These are phyloP conservation scores for Dasyprocta punctata DNA, from an alignment of 2,113 vertebrate species.

Conservation along the genomic window DNA sequence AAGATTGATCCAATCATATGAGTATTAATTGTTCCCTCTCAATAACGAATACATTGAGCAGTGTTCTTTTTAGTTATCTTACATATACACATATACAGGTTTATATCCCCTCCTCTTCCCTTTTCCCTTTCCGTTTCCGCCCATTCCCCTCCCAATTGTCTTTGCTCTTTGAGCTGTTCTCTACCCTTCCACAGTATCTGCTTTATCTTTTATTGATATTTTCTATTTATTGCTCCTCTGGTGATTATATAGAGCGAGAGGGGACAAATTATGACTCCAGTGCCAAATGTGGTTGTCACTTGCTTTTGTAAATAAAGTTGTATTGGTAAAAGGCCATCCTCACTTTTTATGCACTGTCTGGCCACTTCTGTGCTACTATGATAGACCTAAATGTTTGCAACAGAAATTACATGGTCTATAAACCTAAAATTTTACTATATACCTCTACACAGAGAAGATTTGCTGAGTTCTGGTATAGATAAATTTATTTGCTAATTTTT, in stretches of 20 bases:
- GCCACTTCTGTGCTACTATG: rapidly evolving
- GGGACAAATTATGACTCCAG: not conserved
- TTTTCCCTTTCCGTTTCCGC: no score
- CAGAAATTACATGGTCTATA: not conserved
- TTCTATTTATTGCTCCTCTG: not conserved
- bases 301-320: slow-evolving; percentile 32
- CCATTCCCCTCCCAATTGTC: no score
- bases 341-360: not conserved
- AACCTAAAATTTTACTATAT: not conserved
- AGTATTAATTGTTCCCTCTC: no score
- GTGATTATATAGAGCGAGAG: not conserved
- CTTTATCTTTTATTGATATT: not conserved
- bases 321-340: not conserved
- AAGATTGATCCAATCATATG: no score
- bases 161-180: no score
- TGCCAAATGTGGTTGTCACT: not conserved
- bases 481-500: not conserved
- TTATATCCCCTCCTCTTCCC: no score
- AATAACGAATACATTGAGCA: no score
- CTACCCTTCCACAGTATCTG: no score
- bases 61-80: no score
- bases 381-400: not conserved
- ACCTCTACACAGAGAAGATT: not conserved
- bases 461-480: not conserved
- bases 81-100: no score